Conservation (phyloP, 2,888 invertebrate genomes). For the Megastigmus dorsalis region DNA sequence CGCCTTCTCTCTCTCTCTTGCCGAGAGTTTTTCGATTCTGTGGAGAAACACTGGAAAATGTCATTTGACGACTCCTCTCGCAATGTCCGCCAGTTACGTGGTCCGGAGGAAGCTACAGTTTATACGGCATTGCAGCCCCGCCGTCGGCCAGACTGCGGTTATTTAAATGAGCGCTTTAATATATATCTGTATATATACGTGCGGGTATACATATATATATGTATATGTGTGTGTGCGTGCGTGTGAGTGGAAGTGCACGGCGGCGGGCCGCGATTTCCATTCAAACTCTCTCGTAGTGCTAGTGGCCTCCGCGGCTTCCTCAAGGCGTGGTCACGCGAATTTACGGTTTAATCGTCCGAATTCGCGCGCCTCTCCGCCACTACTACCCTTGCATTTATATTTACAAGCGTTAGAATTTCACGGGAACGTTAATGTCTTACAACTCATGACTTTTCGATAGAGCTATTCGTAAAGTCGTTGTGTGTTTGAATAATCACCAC, state of each 20-base stretch:
- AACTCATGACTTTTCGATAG: too few species aligned
- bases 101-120: neutral
- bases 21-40: neutral
- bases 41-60: too few species aligned
- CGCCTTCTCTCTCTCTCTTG: neutral
- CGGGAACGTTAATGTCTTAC: too few species aligned
- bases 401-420: too few species aligned
- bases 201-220: neutral
- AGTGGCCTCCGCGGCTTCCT: conserved; percentile 40
- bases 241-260: too few species aligned
- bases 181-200: conserved; percentile 45
- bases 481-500: too few species aligned
- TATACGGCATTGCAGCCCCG: conserved; percentile 4
- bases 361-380: neutral
- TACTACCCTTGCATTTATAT: too few species aligned
- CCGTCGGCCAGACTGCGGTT: conserved; percentile 56
- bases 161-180: conserved; percentile 66
- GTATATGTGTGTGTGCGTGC: neutral
- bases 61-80: conserved; percentile 4
- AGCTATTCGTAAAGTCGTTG: too few species aligned
- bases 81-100: neutral
- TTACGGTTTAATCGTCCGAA: conserved; percentile 35
- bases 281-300: neutral
- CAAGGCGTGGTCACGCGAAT: conserved; percentile 21
- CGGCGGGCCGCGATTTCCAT: conserved; percentile 12